phyloP scores from a whole-genome alignment of 2,888 invertebrate genomes.

The Mechanitis mazaeus region DNA sequence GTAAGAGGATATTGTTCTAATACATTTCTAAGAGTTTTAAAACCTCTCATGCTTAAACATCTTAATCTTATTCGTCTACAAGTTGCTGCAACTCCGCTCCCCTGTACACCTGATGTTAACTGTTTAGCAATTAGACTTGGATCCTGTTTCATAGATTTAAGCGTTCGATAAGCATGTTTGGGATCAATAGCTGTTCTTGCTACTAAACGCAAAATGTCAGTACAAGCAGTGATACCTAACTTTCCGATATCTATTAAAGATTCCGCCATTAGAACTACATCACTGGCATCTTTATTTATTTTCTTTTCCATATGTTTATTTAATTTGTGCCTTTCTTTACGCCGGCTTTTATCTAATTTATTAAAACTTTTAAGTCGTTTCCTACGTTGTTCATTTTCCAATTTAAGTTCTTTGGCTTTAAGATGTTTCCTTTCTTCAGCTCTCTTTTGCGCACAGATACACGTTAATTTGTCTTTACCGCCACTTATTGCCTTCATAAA shows the following conservation, averaged over 20 bases:
- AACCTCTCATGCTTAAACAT: constrained; percentile 26
- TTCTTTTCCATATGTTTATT: constrained; percentile 27
- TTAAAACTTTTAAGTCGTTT: constrained; percentile 21
- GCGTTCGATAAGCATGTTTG: constrained; percentile 24
- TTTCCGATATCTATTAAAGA: constrained; percentile 33
- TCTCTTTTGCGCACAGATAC: constrained; percentile 20
- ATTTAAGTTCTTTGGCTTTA: constrained; percentile 9
- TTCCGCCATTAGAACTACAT: constrained; percentile 31
- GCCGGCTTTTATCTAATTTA: constrained; percentile 26
- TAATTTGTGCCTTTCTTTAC: constrained; percentile 22
- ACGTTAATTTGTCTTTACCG: constrained; percentile 13
- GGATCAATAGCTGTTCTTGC: constrained; percentile 33
- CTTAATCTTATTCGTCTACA: constrained; percentile 33
- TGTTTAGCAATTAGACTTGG: constrained; percentile 26
- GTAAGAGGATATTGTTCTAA: constrained; percentile 33
- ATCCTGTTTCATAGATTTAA: constrained; percentile 28
- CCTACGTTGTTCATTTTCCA: constrained; percentile 12
- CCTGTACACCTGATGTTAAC: constrained; percentile 23
- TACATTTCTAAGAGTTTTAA: constrained; percentile 20
- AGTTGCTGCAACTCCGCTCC: constrained; percentile 31
- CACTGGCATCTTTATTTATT: constrained; percentile 28
- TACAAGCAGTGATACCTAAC: constrained; percentile 24
- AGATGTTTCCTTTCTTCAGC: constrained; percentile 19
- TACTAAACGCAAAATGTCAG: constrained; percentile 25
- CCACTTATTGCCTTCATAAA: constrained; percentile 18